These are phyloP conservation scores for Macquaria australasica DNA, from an alignment of 2,113 vertebrate species.

Conservation along the genomic window DNA sequence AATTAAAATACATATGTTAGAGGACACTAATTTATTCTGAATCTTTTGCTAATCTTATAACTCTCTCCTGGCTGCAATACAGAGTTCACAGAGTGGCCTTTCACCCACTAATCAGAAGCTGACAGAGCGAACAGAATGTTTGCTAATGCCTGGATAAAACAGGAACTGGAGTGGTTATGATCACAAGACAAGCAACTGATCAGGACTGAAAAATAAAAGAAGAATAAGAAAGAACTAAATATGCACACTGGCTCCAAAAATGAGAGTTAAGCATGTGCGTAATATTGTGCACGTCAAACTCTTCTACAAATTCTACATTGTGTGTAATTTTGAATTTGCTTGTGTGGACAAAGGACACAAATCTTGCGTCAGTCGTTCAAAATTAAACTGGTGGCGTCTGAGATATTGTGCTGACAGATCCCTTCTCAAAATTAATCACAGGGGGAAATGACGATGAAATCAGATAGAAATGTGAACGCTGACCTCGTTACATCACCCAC, in stretches of 20 bases:
- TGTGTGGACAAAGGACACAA: neutral
- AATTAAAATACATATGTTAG: neutral
- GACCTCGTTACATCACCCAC: constrained; percentile 31
- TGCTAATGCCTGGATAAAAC: constrained; percentile 32
- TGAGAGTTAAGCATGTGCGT: neutral
- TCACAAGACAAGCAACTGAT: constrained; percentile 39
- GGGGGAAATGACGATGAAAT: neutral
- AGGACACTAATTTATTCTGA: neutral
- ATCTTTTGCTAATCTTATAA: constrained; percentile 5
- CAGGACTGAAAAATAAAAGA: neutral
- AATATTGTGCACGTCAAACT: too few species aligned
- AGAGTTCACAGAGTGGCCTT: constrained; percentile 46
- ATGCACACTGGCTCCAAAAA: neutral
- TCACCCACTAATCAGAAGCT: constrained; percentile 42
- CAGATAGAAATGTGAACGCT: constrained; percentile 24
- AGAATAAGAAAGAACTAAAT: constrained; percentile 8
- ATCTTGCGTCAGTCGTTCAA: neutral
- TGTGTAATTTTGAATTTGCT: neutral
- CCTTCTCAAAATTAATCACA: neutral
- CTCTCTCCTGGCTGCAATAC: neutral
- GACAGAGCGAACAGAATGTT: neutral
- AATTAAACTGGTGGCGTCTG: neutral
- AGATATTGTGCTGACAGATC: neutral
- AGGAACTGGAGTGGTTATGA: constrained; percentile 50
- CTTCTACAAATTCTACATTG: neutral